Evolutionary conservation across 1,140 invertebrate genomes (phyloP), one percentile per base, ranked within the genome.

Genomic region (Rhagoletis pomonella): DNA sequence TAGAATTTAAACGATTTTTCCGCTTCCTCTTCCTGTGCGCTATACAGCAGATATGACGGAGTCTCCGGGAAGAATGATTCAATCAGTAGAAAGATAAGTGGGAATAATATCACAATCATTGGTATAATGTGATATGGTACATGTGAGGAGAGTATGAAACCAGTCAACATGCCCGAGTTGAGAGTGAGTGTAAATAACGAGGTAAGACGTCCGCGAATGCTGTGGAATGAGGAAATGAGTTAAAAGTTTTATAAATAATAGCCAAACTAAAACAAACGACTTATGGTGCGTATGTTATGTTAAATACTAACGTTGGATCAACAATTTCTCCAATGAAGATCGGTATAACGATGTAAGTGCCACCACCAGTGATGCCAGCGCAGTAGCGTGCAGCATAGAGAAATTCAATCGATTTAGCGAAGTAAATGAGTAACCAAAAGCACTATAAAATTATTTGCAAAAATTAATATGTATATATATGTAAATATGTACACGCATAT

Each of bases 341-440:
- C 10, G 92, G 91, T 47, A 93, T 87, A 0, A 91, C 89, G 1
- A 91, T 87, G 60, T 89, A 93, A 85, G 88, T 85, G 47, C 92
- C 92, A 5, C 92, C 92, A 6, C 92, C 90, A 3, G 91, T 91
- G 7, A 94, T 65, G 1, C 94, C 94, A 4, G 90, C 89, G 29
- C 92, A 89, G 2, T 93, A 90, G 62, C 94, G 89, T 0, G 93
- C 93, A 87, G 93, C 88, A 86, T 93, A 93, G 10, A 93, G 90
- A 89, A 88, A 89, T 81, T 91, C 90, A 60, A 92, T 88, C 60
- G 90, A 90, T 73, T 88, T 19, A 0, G 91, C 92, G 39, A 91
- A 92, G 64, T 91, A 91, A 67, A 91, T 88, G 3, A 91, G 84
- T 10, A 90, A 86, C 92, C 92, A 93, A 60, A 92, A 90, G 81